phyloP scores from a whole-genome alignment of 1,140 invertebrate species.

The Bombus superbus region DNA sequence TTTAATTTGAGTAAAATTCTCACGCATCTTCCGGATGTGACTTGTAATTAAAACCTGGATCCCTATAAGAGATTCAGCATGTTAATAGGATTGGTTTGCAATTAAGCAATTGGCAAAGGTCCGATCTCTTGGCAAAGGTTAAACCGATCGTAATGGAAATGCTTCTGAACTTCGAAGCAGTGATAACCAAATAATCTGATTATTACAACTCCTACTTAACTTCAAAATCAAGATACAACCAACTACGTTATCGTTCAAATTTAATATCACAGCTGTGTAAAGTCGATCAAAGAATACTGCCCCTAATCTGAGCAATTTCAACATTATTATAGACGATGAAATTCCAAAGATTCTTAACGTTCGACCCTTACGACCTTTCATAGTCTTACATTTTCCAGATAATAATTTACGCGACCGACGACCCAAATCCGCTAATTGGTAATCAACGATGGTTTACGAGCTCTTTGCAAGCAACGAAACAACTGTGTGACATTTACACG shows the following conservation, averaged over 20 bases:
- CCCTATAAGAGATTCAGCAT: neutral
- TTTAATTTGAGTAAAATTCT: slow-evolving; percentile 5
- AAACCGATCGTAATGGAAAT: too few species aligned
- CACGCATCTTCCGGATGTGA: neutral
- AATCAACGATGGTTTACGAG: neutral
- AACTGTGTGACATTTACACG: slow-evolving; percentile 13
- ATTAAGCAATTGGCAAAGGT: too few species aligned
- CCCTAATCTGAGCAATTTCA: neutral
- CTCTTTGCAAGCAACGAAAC: neutral
- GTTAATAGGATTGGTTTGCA: neutral
- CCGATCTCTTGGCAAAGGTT: neutral
- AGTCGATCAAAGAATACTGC: neutral
- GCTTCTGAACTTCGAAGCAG: too few species aligned
- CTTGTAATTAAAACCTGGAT: neutral
- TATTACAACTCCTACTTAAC: neutral
- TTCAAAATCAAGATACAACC: neutral
- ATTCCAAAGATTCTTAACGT: neutral
- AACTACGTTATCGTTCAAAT: neutral
- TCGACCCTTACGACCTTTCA: neutral
- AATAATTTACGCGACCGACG: neutral
- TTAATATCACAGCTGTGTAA: neutral
- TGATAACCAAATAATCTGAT: too few species aligned
- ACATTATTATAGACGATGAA: neutral
- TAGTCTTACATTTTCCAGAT: too few species aligned
- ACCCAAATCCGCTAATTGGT: slow-evolving; percentile 5